phyloP scores from a whole-genome alignment of 1,140 invertebrate genomes.

The Lerema accius region DNA sequence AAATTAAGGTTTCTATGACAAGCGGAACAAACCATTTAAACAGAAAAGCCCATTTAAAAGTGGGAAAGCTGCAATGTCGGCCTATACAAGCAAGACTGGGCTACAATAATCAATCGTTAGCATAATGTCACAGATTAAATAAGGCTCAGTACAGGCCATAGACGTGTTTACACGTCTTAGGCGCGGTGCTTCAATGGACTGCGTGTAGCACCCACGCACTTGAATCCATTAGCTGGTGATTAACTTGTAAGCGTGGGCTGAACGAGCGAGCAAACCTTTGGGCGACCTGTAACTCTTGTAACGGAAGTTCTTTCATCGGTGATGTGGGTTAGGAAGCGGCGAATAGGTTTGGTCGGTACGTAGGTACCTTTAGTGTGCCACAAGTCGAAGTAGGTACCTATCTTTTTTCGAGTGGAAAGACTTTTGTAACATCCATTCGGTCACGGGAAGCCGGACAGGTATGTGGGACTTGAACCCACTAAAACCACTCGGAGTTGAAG shows the following conservation, averaged over 20 bases:
- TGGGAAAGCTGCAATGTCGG: too few species aligned
- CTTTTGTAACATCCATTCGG: too few species aligned
- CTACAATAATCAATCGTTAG: neutral
- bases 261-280: constrained; percentile 52
- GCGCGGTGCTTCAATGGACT: constrained; percentile 29
- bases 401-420: too few species aligned
- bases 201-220: constrained; percentile 52
- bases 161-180: constrained; percentile 26
- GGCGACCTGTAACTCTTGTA: constrained; percentile 23
- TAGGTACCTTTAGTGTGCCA: too few species aligned
- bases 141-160: neutral
- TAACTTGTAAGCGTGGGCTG: constrained; percentile 71
- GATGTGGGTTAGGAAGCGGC: constrained; percentile 14
- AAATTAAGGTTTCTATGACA: too few species aligned
- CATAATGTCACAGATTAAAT: constrained; percentile 1
- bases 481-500: too few species aligned
- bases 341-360: neutral
- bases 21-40: too few species aligned
- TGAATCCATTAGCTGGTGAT: constrained; percentile 72
- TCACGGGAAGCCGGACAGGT: too few species aligned
- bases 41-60: too few species aligned
- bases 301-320: constrained; percentile 25
- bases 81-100: neutral
- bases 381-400: too few species aligned
- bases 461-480: too few species aligned